Evolutionary conservation across 2,113 vertebrate genomes (phyloP).

Genomic region (Malurus alboscapulatus): DNA sequence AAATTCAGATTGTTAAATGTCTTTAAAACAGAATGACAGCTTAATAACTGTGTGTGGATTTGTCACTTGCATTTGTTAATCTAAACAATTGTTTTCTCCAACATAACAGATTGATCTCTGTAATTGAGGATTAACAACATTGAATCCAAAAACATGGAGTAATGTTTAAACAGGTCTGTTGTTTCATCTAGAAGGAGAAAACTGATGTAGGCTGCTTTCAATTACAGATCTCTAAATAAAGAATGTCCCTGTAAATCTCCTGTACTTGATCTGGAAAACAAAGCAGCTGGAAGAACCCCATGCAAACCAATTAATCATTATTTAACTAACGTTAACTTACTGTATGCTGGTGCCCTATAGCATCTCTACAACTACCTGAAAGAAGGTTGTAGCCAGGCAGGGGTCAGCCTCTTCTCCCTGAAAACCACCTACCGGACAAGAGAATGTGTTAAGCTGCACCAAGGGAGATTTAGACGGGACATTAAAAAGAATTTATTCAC

Average conservation of each 20-base stretch:
- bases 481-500: neutral
- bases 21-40: constrained; percentile 13
- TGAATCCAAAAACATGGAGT: neutral
- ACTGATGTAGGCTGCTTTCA: neutral
- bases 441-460: neutral
- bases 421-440: neutral
- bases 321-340: neutral
- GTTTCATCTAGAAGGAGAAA: neutral
- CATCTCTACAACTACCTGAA: neutral
- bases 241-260: neutral
- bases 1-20: neutral
- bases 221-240: neutral
- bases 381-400: neutral
- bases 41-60: constrained; percentile 50
- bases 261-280: neutral
- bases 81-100: constrained; percentile 49
- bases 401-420: neutral
- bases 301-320: neutral
- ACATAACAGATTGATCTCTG: constrained; percentile 12
- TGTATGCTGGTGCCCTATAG: neutral
- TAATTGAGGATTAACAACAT: constrained; percentile 36
- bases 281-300: neutral
- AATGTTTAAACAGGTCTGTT: constrained; percentile 22
- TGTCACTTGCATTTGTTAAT: constrained; percentile 19
- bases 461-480: neutral